Conservation (phyloP, 2,888 invertebrate genomes). For the Cryptus armator region DNA sequence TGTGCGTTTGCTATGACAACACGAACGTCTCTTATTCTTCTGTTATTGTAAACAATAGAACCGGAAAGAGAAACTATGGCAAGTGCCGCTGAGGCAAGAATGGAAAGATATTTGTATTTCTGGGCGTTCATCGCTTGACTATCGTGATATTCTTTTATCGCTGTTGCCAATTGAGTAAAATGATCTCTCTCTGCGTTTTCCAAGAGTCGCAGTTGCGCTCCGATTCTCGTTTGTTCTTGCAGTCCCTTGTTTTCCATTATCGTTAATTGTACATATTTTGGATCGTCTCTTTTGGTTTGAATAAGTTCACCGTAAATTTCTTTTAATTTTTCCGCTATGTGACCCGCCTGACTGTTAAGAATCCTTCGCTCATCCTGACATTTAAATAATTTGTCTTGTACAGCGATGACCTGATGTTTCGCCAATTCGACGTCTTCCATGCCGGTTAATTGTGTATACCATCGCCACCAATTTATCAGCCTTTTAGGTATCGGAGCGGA, state of each 20-base stretch:
- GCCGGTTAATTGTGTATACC: constrained; percentile 82
- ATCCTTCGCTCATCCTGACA: constrained; percentile 79
- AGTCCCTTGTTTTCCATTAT: constrained; percentile 81
- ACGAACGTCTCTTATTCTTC: constrained; percentile 77
- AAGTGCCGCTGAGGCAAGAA: constrained; percentile 79
- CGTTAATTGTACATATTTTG: constrained; percentile 82
- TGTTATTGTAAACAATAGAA: constrained; percentile 82
- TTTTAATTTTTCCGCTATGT: constrained; percentile 78
- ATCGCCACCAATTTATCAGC: constrained; percentile 80
- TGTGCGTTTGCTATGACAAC: constrained; percentile 76
- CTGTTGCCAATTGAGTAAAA: constrained; percentile 81
- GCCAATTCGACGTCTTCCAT: constrained; percentile 79
- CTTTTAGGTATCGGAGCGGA: constrained; percentile 76
- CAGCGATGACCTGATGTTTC: constrained; percentile 77
- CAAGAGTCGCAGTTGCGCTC: constrained; percentile 74
- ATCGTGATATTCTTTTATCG: constrained; percentile 83
- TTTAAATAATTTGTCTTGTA: constrained; percentile 81
- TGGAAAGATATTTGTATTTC: constrained; percentile 82
- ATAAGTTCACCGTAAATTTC: constrained; percentile 81
- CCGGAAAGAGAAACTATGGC: constrained; percentile 80
- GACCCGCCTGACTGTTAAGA: constrained; percentile 73
- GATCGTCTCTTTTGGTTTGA: constrained; percentile 81
- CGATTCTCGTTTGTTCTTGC: constrained; percentile 79
- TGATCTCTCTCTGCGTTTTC: constrained; percentile 82
- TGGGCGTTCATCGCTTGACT: constrained; percentile 81